A percentile compares a stretch with the other conserved stretches of the same genome.
These are phyloP conservation scores for Heliothis virescens DNA, from an alignment of 1,140 invertebrate genomes.

Conservation along the genomic window DNA sequence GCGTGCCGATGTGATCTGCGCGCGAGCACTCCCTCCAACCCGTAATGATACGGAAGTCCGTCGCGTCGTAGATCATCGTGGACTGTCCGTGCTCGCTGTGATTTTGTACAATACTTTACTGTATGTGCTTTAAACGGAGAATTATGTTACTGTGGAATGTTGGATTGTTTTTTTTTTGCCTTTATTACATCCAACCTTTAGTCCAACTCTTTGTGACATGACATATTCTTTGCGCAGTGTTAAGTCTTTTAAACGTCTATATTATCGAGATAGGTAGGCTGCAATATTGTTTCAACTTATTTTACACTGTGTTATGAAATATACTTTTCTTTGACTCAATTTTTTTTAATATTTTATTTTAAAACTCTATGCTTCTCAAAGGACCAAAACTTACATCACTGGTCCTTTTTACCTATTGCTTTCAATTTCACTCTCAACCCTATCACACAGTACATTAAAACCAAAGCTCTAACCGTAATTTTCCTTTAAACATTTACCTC, in stretches of 20 bases:
- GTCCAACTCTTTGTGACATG: no score
- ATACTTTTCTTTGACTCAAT: neutral
- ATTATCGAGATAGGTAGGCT: no score
- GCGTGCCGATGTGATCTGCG: conserved; percentile 56
- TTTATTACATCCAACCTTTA: neutral
- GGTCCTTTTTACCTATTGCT: no score
- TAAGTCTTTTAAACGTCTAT: neutral
- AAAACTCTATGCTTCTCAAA: neutral
- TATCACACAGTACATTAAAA: neutral
- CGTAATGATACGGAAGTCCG: conserved; percentile 65
- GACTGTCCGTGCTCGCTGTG: conserved; percentile 17
- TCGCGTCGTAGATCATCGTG: conserved; percentile 57
- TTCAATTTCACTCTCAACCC: neutral
- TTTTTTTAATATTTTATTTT: neutral
- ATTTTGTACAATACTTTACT: conserved; percentile 7
- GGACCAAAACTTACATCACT: neutral
- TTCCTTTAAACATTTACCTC: conserved; percentile 36
- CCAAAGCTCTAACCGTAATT: neutral
- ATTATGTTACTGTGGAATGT: neutral
- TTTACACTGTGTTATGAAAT: neutral
- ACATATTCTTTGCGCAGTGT: neutral
- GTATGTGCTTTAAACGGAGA: neutral
- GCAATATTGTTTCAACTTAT: neutral
- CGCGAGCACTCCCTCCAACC: conserved; percentile 36
- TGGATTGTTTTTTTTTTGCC: neutral